Conservation (phyloP, 2,888 invertebrate genomes). For the Drosophila mettleri region DNA sequence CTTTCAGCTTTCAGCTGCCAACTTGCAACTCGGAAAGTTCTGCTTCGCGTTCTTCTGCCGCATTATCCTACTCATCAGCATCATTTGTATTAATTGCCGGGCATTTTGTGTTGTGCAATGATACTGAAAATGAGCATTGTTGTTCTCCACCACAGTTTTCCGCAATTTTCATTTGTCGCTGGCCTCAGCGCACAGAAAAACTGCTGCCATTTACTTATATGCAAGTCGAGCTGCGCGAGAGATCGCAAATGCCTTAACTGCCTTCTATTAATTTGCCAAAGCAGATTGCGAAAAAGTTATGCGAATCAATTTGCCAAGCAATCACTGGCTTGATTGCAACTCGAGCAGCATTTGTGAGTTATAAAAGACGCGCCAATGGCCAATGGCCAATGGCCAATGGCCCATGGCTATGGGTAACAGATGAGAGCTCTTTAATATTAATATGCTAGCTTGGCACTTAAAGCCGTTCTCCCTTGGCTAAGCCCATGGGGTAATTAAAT, state of each 20-base stretch:
- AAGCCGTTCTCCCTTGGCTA: too few relatives aligned
- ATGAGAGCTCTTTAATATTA: not conserved
- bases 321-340: not conserved
- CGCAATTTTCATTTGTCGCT: conserved; percentile 58
- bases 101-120: conserved; percentile 76
- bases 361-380: not conserved
- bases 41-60: conserved; percentile 11
- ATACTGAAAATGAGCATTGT: conserved; percentile 70
- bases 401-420: not conserved
- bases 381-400: not conserved
- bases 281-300: not conserved
- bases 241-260: conserved; percentile 30
- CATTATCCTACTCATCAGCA: conserved; percentile 69
- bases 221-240: conserved; percentile 1
- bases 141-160: conserved; percentile 46
- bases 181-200: conserved; percentile 37
- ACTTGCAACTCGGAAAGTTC: conserved; percentile 47
- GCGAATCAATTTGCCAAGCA: conserved; percentile 4
- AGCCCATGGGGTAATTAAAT: not conserved
- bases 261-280: conserved; percentile 12
- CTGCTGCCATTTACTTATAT: conserved; percentile 15
- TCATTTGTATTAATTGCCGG: conserved; percentile 80
- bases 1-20: conserved; percentile 45
- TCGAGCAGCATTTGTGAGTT: too few relatives aligned
- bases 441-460: not conserved